Conservation (phyloP, 2,113 vertebrate genomes). For the Megaceryle torquata region DNA sequence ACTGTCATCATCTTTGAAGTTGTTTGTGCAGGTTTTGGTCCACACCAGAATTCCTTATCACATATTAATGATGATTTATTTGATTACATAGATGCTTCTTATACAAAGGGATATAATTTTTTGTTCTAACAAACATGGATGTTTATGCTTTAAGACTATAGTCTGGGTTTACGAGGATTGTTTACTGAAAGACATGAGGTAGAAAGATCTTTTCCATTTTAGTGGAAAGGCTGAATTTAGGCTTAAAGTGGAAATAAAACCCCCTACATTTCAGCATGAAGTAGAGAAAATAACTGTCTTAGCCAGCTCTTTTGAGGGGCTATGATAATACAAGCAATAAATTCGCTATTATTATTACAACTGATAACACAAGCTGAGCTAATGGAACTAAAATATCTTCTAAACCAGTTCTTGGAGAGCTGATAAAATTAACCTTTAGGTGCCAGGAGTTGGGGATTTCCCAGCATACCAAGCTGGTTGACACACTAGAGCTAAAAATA, state of each 20-base stretch:
- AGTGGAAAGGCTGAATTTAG: not conserved
- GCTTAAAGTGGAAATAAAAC: not conserved
- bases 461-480: not conserved
- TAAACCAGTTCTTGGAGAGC: constrained; percentile 14
- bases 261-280: not conserved
- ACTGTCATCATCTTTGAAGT: not conserved
- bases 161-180: not conserved
- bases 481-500: constrained; percentile 26
- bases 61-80: not conserved
- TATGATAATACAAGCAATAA: not conserved
- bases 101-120: not conserved
- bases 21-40: not conserved
- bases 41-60: not conserved
- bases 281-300: not conserved
- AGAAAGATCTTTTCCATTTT: not conserved
- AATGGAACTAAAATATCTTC: constrained; percentile 18
- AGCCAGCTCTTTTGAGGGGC: not conserved
- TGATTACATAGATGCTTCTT: not conserved
- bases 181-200: not conserved
- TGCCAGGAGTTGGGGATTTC: constrained; percentile 43
- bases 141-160: not conserved
- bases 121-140: not conserved
- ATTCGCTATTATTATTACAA: constrained; percentile 42
- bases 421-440: constrained; percentile 24
- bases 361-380: constrained; percentile 26